Base-by-base conservation (phyloP, 2,797 vertebrate species). In the Siniperca undulata region DNA sequence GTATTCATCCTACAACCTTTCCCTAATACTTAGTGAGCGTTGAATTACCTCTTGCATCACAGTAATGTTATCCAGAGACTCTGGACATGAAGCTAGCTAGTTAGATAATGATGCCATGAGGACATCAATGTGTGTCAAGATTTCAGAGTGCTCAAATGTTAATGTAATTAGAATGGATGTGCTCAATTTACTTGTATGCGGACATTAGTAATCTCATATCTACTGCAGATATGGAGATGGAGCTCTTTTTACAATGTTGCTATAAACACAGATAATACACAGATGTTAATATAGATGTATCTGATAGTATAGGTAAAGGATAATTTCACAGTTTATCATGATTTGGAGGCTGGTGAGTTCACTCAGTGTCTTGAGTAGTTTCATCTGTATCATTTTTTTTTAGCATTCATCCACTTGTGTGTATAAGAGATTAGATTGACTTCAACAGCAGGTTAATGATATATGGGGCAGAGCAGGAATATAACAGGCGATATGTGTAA, bases 21-120 rank as follows among this genome's bases (percentile, higher is more conserved):
- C 4, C 12, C 0, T 16, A 1, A 13, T 7, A 24, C 48, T 40
- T 20, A 36, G 0, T 20, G 42, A 7, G 5, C 10, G 14, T 44
- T 19, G n/a, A 30, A 55, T 46, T 6, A 19, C 12, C 46, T 60
- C 20, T 12, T 11, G 22, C 60, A 19, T 7, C 24, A 46, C 12
- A 20, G 24, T 36, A 10, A 38, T 56, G 50, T 24, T 27, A 42
- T n/a, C 16, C 27, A 42, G 1, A 44, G 17, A 64, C 7, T 9
- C 3, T 11, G 4, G 4, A 56, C 46, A 14, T 40, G 60, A 22
- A 30, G 46, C 56, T 22, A 7, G 34, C 55, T 14, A 22, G 30
- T 59, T 27, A 42, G 40, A 12, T 42, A 3, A 58, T 17, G 13
- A 42, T 46, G 46, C 3, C 36, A 30, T 64, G 22, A 20, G 11